Percentiles rank a stretch among this genome's conserved stretches.
Evolutionary conservation across 1,140 invertebrate species (phyloP).

Genomic region (Trichonephila clavipes): DNA sequence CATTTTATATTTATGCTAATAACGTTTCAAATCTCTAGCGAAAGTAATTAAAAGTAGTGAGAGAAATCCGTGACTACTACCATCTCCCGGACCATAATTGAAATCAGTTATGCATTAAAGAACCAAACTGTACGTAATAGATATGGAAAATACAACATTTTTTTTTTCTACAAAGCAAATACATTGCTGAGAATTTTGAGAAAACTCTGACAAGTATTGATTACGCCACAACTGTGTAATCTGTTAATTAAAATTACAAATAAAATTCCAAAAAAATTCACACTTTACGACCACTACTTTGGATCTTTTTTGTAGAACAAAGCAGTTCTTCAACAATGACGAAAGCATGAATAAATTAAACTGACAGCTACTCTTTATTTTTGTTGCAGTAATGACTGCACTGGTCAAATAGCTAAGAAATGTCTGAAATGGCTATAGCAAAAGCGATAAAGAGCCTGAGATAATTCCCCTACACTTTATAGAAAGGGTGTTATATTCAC

Average conservation of each 20-base stretch:
- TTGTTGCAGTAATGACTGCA: background rate
- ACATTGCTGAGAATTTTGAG: background rate
- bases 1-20: constrained; percentile 75
- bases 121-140: constrained; percentile 34
- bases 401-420: constrained; percentile 3
- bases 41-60: constrained; percentile 72
- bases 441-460: background rate
- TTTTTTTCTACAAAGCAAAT: background rate
- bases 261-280: background rate
- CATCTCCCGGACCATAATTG: constrained; percentile 37
- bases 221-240: no score
- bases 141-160: background rate
- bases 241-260: no score
- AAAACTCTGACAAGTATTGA: background rate
- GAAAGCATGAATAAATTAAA: background rate
- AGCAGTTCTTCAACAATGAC: background rate
- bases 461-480: background rate
- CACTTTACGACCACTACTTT: background rate
- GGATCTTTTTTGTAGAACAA: background rate
- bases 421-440: background rate
- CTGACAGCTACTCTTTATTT: background rate
- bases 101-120: constrained; percentile 44
- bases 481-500: background rate
- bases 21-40: constrained; percentile 41
- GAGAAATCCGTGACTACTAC: constrained; percentile 65